Percentiles rank a stretch among this genome's conserved stretches.
phyloP scores from a whole-genome alignment of 2,888 invertebrate genomes.

The Drosophila suboccidentalis region DNA sequence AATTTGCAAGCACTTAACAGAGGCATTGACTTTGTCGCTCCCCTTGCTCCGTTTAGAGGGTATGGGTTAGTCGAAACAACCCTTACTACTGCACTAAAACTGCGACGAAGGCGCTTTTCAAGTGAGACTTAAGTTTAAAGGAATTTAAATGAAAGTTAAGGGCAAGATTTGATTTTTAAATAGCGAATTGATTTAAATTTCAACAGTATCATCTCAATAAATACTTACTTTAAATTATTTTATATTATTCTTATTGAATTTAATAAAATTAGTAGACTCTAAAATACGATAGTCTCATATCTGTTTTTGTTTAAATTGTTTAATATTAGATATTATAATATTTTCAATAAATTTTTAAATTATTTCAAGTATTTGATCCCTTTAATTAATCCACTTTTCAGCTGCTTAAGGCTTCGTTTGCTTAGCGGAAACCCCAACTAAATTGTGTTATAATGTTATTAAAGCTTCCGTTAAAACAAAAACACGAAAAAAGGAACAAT shows the following conservation, averaged over 20 bases:
- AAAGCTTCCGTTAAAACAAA: slow-evolving; percentile 21
- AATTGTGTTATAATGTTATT: slow-evolving; percentile 28
- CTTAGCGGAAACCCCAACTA: neutral
- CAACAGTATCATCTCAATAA: too few species aligned
- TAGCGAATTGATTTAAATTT: too few species aligned
- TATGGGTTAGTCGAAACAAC: neutral
- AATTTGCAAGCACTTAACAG: slow-evolving; percentile 77
- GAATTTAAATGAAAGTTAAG: neutral
- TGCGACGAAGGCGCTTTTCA: neutral
- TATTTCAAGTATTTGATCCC: too few species aligned
- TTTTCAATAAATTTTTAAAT: too few species aligned
- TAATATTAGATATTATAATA: too few species aligned
- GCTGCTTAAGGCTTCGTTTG: neutral
- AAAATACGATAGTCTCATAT: too few species aligned
- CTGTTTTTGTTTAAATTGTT: too few species aligned
- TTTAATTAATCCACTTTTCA: neutral
- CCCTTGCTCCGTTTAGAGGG: neutral
- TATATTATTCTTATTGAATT: too few species aligned
- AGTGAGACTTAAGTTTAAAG: slow-evolving; percentile 3
- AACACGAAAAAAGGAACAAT: slow-evolving; percentile 7
- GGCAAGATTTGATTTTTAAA: too few species aligned
- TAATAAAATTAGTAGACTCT: too few species aligned
- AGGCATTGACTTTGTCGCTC: slow-evolving; percentile 45
- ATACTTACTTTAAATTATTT: too few species aligned
- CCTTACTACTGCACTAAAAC: neutral